Conservation (phyloP, 1,140 invertebrate species). For the Bombus picipes region DNA sequence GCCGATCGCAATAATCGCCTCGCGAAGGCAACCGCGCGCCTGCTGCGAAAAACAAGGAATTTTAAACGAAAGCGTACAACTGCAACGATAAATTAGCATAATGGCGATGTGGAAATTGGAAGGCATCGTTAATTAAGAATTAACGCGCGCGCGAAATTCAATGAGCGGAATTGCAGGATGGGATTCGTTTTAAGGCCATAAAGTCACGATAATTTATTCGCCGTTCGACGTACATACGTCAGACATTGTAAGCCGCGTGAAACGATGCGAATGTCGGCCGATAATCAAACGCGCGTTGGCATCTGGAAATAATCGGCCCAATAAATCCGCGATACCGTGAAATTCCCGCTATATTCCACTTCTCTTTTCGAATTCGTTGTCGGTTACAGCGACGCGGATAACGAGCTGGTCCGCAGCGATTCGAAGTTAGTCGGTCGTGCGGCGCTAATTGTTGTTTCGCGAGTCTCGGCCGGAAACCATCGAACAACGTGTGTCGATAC, state of each 20-base stretch:
- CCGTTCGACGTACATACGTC: slow-evolving; percentile 9
- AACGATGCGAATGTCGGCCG: neutral
- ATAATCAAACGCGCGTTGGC: slow-evolving; percentile 7
- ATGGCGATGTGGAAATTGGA: neutral
- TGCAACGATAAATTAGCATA: neutral
- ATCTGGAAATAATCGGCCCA: slow-evolving; percentile 21
- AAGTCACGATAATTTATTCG: slow-evolving; percentile 7
- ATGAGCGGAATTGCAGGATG: neutral
- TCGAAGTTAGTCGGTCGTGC: neutral
- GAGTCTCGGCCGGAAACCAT: neutral
- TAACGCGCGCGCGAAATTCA: neutral
- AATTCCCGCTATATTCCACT: neutral
- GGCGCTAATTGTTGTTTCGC: neutral
- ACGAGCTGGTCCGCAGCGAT: neutral
- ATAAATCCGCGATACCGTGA: slow-evolving; percentile 23
- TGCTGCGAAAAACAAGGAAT: neutral
- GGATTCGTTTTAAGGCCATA: neutral
- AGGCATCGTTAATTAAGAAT: slow-evolving; percentile 7
- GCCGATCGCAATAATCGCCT: neutral
- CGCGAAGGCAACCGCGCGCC: too few relatives aligned
- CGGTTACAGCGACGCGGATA: neutral
- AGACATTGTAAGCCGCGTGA: neutral
- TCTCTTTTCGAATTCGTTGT: neutral
- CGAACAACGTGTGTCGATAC: slow-evolving; percentile 21
- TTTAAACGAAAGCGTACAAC: neutral